Conservation (phyloP, 53 echinoderm and acorn worm species). For the Astropecten irregularis region DNA sequence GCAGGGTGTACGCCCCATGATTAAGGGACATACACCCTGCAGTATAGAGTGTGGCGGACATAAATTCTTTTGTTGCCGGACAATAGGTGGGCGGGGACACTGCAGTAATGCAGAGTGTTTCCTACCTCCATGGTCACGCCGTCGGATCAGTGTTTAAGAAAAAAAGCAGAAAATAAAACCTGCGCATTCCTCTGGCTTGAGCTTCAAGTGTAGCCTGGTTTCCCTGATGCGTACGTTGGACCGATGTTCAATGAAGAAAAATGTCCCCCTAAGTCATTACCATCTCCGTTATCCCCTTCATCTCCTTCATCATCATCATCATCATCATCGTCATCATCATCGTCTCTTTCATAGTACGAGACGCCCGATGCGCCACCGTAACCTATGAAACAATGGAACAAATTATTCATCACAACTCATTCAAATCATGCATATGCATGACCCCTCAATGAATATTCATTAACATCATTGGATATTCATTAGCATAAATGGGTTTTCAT, state of each 20-base stretch:
- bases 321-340: conserved; percentile 79
- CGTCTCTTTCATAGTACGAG: conserved; percentile 43
- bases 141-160: too few species aligned
- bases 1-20: too few species aligned
- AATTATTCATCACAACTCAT: neutral
- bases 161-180: too few species aligned
- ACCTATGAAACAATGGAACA: neutral
- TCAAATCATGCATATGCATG: neutral
- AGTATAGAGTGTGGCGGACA: too few species aligned
- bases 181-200: too few species aligned
- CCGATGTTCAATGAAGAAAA: conserved; percentile 57
- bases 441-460: neutral
- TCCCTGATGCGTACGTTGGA: conserved; percentile 21
- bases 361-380: conserved; percentile 18
- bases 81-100: too few species aligned
- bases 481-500: neutral
- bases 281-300: conserved; percentile 52
- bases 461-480: neutral
- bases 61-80: too few species aligned
- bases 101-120: too few species aligned
- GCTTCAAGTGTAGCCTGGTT: too few species aligned
- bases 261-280: conserved; percentile 50
- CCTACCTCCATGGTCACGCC: too few species aligned
- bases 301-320: conserved; percentile 66
- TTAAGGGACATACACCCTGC: too few species aligned